phyloP scores from a whole-genome alignment of 1,140 invertebrate genomes.

The Heliconius hermathena region DNA sequence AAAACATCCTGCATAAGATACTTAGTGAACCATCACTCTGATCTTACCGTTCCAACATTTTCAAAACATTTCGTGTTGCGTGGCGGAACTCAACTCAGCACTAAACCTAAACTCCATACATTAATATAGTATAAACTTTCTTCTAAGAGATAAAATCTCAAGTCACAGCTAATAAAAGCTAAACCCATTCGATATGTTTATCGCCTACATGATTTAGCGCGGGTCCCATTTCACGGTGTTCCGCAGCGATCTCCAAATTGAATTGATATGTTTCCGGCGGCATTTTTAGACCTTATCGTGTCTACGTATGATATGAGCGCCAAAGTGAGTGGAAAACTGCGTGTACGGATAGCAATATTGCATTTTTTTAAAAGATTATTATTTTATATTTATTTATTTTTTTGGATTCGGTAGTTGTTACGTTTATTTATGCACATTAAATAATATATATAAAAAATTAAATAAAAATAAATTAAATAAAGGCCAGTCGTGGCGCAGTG shows the following conservation, averaged over 20 bases:
- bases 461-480: too few species aligned
- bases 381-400: background rate
- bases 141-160: conserved; percentile 34
- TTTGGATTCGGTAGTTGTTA: too few species aligned
- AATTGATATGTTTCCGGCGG: conserved; percentile 76
- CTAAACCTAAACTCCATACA: background rate
- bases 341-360: conserved; percentile 47
- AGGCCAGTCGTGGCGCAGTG: too few species aligned
- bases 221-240: conserved; percentile 67
- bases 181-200: conserved; percentile 70
- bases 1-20: too few species aligned
- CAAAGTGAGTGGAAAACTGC: conserved; percentile 62
- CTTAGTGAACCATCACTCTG: too few species aligned
- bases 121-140: background rate
- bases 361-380: background rate
- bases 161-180: conserved; percentile 65
- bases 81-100: background rate
- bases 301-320: conserved; percentile 57
- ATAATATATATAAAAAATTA: too few species aligned
- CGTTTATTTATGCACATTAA: too few species aligned
- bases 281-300: conserved; percentile 70
- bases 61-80: too few species aligned
- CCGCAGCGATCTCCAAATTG: conserved; percentile 67
- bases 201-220: conserved; percentile 69
- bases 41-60: too few species aligned